These are phyloP conservation scores for Cynodonichthys magdalenae DNA, from an alignment of 2,797 vertebrate genomes.

Conservation along the genomic window DNA sequence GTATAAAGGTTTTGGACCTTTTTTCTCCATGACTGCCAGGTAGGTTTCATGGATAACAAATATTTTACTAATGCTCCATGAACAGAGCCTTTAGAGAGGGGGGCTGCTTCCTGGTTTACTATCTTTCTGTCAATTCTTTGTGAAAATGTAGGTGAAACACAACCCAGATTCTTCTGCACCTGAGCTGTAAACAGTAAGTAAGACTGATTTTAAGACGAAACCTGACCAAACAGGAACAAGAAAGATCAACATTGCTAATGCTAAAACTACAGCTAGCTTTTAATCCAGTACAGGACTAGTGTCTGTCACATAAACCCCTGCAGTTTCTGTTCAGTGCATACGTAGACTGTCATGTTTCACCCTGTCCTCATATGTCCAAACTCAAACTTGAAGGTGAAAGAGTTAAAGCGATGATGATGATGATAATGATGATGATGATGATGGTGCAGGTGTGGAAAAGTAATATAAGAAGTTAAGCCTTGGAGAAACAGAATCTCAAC, in stretches of 20 bases:
- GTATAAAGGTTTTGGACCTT: too few species aligned
- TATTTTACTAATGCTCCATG: constrained; percentile 1
- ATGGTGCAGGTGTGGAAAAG: constrained; percentile 55
- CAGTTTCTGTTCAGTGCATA: constrained; percentile 45
- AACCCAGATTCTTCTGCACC: too few species aligned
- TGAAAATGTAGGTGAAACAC: too few species aligned
- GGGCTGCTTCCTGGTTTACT: constrained; percentile 29
- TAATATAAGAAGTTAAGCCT: constrained; percentile 61
- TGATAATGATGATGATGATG: constrained; percentile 57
- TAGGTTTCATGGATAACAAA: neutral
- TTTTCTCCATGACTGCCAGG: neutral
- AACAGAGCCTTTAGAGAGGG: neutral
- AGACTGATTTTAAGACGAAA: too few species aligned
- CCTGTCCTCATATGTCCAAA: constrained; percentile 36
- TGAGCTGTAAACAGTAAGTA: too few species aligned
- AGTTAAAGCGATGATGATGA: constrained; percentile 76
- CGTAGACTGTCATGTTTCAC: constrained; percentile 34
- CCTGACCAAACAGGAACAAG: too few species aligned
- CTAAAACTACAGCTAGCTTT: neutral
- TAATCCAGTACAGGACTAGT: constrained; percentile 11
- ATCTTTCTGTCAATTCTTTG: too few species aligned
- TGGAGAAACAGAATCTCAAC: constrained; percentile 46
- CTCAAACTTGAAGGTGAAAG: constrained; percentile 33
- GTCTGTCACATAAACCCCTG: constrained; percentile 51
- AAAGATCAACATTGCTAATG: too few species aligned